Base-by-base conservation (phyloP, 2,113 vertebrate species). In the Lanius ludovicianus region DNA sequence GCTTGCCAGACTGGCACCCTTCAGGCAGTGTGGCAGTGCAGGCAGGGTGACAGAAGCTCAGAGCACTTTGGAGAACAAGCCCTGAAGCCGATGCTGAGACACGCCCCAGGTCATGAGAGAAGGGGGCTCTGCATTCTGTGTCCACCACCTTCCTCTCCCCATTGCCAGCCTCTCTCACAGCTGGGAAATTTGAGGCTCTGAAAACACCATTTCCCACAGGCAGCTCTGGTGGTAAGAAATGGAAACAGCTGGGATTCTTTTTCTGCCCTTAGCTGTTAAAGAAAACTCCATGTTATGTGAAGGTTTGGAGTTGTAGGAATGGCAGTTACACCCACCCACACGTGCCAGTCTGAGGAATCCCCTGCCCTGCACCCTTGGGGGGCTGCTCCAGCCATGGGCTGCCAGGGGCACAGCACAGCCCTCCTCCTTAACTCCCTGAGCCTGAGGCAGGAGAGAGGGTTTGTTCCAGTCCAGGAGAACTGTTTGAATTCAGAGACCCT, bases 231-330 rank as follows among this genome's bases (percentile, higher is more conserved):
- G 41, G 37, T 18, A 35, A 55, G 46, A 67, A 52, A 21, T 21
- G 13, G 57, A 74, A 70, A 35, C 4, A n/a, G 8, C 24, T 60
- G 64, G 31, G 28, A 4, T 81, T 69, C 16, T 14, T 53, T 37
- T 71, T 67, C 41, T 70, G n/a, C 35, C 57, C 25, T 69, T 49
- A 15, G 3, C 25, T 79, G 47, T 82, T 15, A 30, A 57, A 25
- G 35, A 24, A 9, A 63, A 3, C 13, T 42, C 31, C 0, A 0
- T 15, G 17, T 49, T 39, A 11, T 10, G 28, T 21, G 19, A 53
- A 55, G 25, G 22, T 41, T 76, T 28, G 15, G 12, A 16, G 44
- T 6, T 44, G 31, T 31, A 46, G n/a, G 35, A 73, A 6, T 22
- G 71, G 49, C 62, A 52, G 39, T 47, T 71, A 15, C 24, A 25